Evolutionary conservation across 1,140 invertebrate genomes (phyloP).

Genomic region (Sitodiplosis mosellana): DNA sequence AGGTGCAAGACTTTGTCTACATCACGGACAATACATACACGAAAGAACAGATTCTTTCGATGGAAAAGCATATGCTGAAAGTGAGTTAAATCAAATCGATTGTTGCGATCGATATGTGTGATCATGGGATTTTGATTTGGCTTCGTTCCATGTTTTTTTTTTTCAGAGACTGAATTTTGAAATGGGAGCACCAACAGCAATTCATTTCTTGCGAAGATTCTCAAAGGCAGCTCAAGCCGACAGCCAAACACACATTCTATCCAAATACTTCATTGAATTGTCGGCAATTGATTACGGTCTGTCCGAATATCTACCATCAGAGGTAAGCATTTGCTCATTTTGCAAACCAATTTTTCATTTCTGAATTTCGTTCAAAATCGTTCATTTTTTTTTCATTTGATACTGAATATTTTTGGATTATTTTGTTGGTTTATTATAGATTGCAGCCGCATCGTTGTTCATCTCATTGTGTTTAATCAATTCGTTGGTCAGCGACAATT

Average conservation of each 20-base stretch:
- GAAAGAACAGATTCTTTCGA: constrained; percentile 57
- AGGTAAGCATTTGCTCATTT: constrained; percentile 24
- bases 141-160: too few species aligned
- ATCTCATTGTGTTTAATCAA: constrained; percentile 21
- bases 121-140: too few species aligned
- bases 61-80: constrained; percentile 65
- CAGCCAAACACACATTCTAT: constrained; percentile 58
- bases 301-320: constrained; percentile 62
- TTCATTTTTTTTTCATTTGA: too few species aligned
- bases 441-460: constrained; percentile 32
- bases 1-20: constrained; percentile 77
- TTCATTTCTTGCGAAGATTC: constrained; percentile 70
- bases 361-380: too few species aligned
- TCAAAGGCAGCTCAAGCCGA: constrained; percentile 42
- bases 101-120: too few species aligned
- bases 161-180: constrained; percentile 48
- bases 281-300: constrained; percentile 66
- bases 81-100: constrained; percentile 3
- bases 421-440: constrained; percentile 8
- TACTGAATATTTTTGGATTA: too few species aligned
- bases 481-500: constrained; percentile 16
- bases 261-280: constrained; percentile 87
- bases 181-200: constrained; percentile 63
- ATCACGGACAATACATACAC: constrained; percentile 81
- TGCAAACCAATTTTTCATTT: too few species aligned